Evolutionary conservation across 2,888 invertebrate genomes (phyloP), one percentile per base, ranked within the genome.

Genomic region (Trichogramma evanescens): DNA sequence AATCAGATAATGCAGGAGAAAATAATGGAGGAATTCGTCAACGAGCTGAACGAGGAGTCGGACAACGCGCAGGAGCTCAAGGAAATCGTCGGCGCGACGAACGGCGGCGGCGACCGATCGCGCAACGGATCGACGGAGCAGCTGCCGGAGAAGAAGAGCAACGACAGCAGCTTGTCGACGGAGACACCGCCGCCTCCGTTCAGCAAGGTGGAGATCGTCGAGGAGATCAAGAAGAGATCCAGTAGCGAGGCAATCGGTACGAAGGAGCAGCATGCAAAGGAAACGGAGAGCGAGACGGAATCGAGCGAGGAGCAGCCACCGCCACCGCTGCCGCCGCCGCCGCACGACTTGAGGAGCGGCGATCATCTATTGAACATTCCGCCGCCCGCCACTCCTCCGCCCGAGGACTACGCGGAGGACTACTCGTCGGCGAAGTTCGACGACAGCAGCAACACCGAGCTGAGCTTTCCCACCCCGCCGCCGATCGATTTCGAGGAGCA

Each of bases 21-120:
- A 62, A 64, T 64, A 8, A 64, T 60, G 10, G 64, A 64, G 39
- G 64, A 64, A 40, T 40, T 64, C 5, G 54, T 56, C 43, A 58
- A 62, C 50, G 64, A 62, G 41, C 38, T 62, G 39, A 62, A 56
- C 53, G 64, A 62, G 40, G 64, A 64, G 26, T 55, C 61, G 7
- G 64, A 64, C 45, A 62, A 56, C 52, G 58, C 38, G 26, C 64
- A 64, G 43, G 64, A 64, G 26, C 61, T 61, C 9, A 64, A 64
- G 40, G 64, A 64, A 6, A 61, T 64, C n/a, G 10, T 62, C 43
- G 58, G 58, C 39, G 9, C 43, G 9, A 5, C 40, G 41, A 56
- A 6, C 39, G 50, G 9, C 3, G 38, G 7, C 13, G n/a, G 10
- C 41, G 4, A 8, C 44, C 41, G 50, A 43, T 7, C 4, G 44